Conservation (phyloP, 1,140 invertebrate genomes). For the Drosophila persimilis region DNA sequence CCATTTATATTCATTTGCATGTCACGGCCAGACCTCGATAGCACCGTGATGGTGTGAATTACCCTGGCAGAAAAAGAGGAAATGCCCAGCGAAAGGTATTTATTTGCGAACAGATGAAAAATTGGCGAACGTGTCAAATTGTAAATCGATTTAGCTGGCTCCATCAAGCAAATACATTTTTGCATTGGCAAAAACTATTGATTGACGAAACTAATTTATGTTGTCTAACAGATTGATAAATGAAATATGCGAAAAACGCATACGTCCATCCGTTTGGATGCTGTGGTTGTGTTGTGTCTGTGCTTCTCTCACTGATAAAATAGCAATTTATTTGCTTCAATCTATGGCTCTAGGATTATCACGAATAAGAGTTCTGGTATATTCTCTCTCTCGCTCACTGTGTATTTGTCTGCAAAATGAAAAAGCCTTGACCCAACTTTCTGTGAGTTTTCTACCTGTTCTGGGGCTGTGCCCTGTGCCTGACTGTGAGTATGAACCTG, state of each 20-base stretch:
- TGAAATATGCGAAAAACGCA: background rate
- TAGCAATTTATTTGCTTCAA: constrained; percentile 31
- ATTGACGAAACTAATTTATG: constrained; percentile 7
- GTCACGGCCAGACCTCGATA: constrained; percentile 48
- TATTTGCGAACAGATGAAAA: constrained; percentile 3
- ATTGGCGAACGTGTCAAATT: constrained; percentile 6
- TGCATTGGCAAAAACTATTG: constrained; percentile 4
- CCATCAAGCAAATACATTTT: no score
- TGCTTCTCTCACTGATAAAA: constrained; percentile 5
- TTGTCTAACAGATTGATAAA: background rate
- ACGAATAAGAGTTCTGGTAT: constrained; percentile 3
- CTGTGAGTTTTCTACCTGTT: no score
- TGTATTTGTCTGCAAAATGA: constrained; percentile 21
- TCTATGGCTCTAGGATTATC: constrained; percentile 14
- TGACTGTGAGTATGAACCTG: background rate
- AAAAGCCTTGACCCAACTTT: constrained; percentile 37
- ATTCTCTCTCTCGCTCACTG: background rate
- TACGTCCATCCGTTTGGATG: no score
- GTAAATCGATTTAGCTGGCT: constrained; percentile 2
- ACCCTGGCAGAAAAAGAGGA: constrained; percentile 17
- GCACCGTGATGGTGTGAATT: constrained; percentile 51
- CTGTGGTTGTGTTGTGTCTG: no score
- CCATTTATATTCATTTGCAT: constrained; percentile 63
- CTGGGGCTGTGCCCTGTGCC: no score
- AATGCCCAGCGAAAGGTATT: constrained; percentile 23